Percentiles rank a stretch among this genome's conserved stretches.
Conservation (phyloP, 2,888 invertebrate species). For the Alsophila aescularia region DNA sequence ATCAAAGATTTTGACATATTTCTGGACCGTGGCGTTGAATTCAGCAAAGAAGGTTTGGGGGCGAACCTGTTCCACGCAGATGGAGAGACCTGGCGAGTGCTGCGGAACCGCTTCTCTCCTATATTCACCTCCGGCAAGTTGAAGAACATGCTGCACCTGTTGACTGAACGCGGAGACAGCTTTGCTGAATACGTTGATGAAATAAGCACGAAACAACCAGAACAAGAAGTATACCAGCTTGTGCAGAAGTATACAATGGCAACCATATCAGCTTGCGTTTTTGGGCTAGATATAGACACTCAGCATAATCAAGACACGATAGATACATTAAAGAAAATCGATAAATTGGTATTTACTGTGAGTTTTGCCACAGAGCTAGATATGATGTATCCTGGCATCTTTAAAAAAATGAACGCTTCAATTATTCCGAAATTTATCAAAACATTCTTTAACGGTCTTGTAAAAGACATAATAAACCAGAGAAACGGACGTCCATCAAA, state of each 20-base stretch:
- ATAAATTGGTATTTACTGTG: conserved; percentile 32
- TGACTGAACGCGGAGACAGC: conserved; percentile 50
- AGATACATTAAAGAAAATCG: conserved; percentile 29
- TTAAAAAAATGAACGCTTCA: conserved; percentile 45
- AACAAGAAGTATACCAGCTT: conserved; percentile 45
- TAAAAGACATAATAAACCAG: conserved; percentile 41
- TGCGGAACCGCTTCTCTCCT: conserved; percentile 57
- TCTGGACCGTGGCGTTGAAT: conserved; percentile 52
- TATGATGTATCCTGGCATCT: conserved; percentile 55
- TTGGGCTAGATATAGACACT: conserved; percentile 52
- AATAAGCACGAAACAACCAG: conserved; percentile 32
- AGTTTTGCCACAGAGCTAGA: conserved; percentile 44
- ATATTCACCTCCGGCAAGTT: conserved; percentile 65
- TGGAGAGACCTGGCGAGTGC: conserved; percentile 55
- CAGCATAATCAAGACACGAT: conserved; percentile 29
- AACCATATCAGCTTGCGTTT: conserved; percentile 53
- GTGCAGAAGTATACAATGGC: conserved; percentile 52
- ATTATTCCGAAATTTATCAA: conserved; percentile 41
- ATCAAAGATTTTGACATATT: conserved; percentile 62
- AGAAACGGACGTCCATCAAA: conserved; percentile 49
- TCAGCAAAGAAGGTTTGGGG: conserved; percentile 56
- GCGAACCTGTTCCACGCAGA: conserved; percentile 58
- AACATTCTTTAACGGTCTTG: conserved; percentile 48
- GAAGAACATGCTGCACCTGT: conserved; percentile 59
- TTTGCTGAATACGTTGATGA: conserved; percentile 44